Evolutionary conservation across 1,140 invertebrate species (phyloP), one percentile per base, ranked within the genome.

Genomic region (Lasaia peninsularis): DNA sequence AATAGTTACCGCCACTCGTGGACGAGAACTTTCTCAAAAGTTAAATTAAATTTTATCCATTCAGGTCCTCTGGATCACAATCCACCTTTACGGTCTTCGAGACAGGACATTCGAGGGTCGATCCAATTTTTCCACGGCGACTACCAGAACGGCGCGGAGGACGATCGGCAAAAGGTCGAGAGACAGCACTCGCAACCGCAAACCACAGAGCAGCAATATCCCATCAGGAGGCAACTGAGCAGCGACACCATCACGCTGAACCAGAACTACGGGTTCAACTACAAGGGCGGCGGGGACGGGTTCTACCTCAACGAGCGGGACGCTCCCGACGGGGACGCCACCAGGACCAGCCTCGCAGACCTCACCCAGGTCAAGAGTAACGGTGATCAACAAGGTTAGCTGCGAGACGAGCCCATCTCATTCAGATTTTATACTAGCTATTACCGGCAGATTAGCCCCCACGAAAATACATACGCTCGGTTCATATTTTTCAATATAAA

Each of bases 91-190:
- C 91, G 94, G 8, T 94, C 94, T 0, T 93, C 93, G 31, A 90
- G 94, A 12, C 94, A 94, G 68, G 94, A 95, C 81, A 94, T 94
- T 12, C 91, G 94, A 52, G 93, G 94, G 49, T 92, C 93, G 9
- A 86, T 93, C 53, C 92, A 93, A 59, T 89, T 95, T 63, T 92
- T 94, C 62, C 92, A 94, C 61, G 94, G 94, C 50, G 89, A 90
- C 62, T 80, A 65, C 56, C 75, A 81, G 37, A 88, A 88, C 62
- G 81, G 79, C 16, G 53, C 66, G 0, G 60, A 70, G 20, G 73
- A 75, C 10, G 74, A 80, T 1, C 63, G 62, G 5, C 62, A 34
- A 14, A 77, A 75, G n/a, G 50, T 68, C 2, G 78, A 80, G 24
- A 62, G 76, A 20, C 78, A 77, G n/a, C 64, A 70, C 20, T 71